Conservation (phyloP, 2,888 invertebrate species). For the Rhaphigaster nebulosa region DNA sequence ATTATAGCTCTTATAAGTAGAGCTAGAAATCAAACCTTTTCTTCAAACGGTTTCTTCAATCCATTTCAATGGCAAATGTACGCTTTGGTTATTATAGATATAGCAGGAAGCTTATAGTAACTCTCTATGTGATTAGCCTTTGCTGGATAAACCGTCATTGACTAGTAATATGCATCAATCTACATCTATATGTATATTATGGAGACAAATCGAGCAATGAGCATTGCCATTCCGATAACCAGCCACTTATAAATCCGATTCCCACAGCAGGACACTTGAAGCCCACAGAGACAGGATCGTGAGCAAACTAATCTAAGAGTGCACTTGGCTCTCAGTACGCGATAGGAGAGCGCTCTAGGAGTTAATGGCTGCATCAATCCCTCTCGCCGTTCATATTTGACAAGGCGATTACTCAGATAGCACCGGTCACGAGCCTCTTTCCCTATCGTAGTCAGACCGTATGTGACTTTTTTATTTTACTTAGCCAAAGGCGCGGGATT, state of each 20-base stretch:
- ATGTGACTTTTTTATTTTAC: slow-evolving; percentile 11
- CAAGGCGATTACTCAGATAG: slow-evolving; percentile 46
- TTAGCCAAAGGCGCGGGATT: not conserved
- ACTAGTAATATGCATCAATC: too few species aligned
- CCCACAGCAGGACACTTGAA: not conserved
- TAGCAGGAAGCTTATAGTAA: too few species aligned
- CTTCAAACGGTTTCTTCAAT: too few species aligned
- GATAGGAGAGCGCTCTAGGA: slow-evolving; percentile 42
- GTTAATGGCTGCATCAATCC: slow-evolving; percentile 47
- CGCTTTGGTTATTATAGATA: too few species aligned
- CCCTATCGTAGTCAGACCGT: not conserved
- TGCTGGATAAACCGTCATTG: too few species aligned
- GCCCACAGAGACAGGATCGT: slow-evolving; percentile 16
- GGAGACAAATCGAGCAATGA: slow-evolving; percentile 16
- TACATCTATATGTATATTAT: not conserved
- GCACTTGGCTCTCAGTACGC: slow-evolving; percentile 45
- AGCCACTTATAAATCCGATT: not conserved
- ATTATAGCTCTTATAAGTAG: too few species aligned
- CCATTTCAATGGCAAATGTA: too few species aligned
- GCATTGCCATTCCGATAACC: slow-evolving; percentile 3
- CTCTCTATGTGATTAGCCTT: too few species aligned
- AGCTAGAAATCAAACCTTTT: too few species aligned
- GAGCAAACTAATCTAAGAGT: slow-evolving; percentile 38
- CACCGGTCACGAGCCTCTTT: not conserved
- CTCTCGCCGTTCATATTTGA: slow-evolving; percentile 2